A percentile compares a stretch with the other conserved stretches of the same genome.
Conservation (phyloP, 92 coral and sea anemone genomes). For the Galaxea fascicularis region DNA sequence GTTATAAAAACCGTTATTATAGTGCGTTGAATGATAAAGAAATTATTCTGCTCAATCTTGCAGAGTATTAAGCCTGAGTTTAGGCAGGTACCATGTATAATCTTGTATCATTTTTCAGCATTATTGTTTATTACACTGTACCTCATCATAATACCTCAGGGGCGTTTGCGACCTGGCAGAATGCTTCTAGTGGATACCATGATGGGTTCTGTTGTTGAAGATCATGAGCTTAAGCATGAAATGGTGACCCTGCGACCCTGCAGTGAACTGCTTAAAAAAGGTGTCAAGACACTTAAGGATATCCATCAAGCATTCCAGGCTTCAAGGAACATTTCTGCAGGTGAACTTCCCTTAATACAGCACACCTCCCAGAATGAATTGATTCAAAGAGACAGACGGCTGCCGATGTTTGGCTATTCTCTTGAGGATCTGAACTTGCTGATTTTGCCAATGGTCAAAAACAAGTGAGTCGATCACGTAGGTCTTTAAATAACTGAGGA, state of each 20-base stretch:
- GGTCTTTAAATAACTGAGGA: too few species aligned
- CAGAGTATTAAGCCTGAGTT: neutral
- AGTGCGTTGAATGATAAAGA: too few species aligned
- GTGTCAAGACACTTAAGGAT: constrained; percentile 77
- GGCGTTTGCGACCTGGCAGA: constrained; percentile 94
- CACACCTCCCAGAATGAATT: constrained; percentile 57
- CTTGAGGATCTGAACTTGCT: constrained; percentile 90
- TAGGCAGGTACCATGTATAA: too few species aligned
- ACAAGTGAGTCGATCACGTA: constrained; percentile 72
- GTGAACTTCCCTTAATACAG: constrained; percentile 67
- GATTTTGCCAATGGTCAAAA: constrained; percentile 89
- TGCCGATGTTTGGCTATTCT: constrained; percentile 94
- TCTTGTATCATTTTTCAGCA: too few species aligned
- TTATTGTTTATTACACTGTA: too few species aligned
- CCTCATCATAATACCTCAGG: constrained; percentile 49
- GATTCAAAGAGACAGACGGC: constrained; percentile 79
- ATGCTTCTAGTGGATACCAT: constrained; percentile 92
- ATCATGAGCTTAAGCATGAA: constrained; percentile 83
- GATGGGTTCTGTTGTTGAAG: constrained; percentile 79
- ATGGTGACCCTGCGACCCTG: constrained; percentile 85
- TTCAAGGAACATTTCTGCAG: constrained; percentile 62
- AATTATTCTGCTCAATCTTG: too few species aligned
- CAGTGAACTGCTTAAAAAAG: constrained; percentile 71
- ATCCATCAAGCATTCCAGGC: constrained; percentile 74
- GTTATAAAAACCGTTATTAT: too few species aligned